Evolutionary conservation across 2,888 invertebrate genomes (phyloP), one percentile per base, ranked within the genome.

Genomic region (Chaitophorus viminalis): DNA sequence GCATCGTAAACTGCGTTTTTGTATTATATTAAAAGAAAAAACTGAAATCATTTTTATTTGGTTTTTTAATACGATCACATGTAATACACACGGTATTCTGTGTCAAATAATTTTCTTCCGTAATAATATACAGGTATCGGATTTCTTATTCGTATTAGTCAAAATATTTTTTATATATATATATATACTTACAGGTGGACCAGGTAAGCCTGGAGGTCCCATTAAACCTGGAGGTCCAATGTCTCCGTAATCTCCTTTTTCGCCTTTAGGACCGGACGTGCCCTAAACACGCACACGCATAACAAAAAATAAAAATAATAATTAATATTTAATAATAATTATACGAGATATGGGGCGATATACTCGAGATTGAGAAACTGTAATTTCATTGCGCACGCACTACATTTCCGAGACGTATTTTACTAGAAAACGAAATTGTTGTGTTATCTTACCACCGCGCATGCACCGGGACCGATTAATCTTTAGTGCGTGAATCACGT

Each of bases 141-240:
- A 68, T 68, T 29, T 29, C 68, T 68, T 25, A 9, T 1, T 21
- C 68, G n/a, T 65, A 3, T 60, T 25, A 6, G 21, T 60, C 21
- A 25, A 60, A 60, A 60, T 60, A 76, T 25, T 21, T n/a, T n/a
- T n/a, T n/a, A n/a, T n/a, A n/a, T n/a, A n/a, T n/a, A n/a, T n/a
- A 52, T 36, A 87, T 39, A 72, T 83, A 90, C 90, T 89, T 89
- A 90, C 90, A 65, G 95, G 95, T 65, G 95, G 95, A 87, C 95
- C 95, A 17, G 95, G 95, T 90, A 95, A 91, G 21, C 90, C 98
- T 29, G 98, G 98, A 60, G 98, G 97, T 90, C 98, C 98, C 95
- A 98, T 96, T 91, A 97, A 94, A 89, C 98, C 98, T 21, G 98
- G 97, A 17, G 97, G 96, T 77, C 98, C 98, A 91, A 97, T 97